A percentile compares a stretch with the other conserved stretches of the same genome.
Conservation (phyloP, 2,888 invertebrate species). For the Diaphora mendica region DNA sequence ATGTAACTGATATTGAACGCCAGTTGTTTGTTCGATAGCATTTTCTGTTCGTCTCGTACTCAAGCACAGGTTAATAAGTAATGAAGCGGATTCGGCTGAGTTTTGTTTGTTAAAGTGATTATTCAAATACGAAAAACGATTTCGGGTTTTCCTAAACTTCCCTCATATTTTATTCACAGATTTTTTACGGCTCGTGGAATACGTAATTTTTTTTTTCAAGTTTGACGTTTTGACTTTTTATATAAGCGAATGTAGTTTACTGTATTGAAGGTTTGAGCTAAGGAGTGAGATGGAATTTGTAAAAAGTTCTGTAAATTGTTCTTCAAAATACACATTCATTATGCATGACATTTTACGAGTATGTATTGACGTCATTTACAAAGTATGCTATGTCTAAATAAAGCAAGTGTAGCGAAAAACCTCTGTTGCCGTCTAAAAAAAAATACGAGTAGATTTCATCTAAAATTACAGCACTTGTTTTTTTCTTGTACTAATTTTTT, state of each 20-base stretch:
- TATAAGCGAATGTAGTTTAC: conserved; percentile 43
- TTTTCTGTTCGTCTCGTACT: conserved; percentile 69
- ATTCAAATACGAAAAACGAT: conserved; percentile 86
- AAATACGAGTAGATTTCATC: conserved; percentile 47
- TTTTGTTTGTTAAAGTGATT: conserved; percentile 86
- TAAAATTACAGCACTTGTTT: conserved; percentile 43
- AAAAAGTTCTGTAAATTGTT: not conserved
- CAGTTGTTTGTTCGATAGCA: conserved; percentile 37
- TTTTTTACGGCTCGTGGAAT: conserved; percentile 80
- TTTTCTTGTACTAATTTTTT: conserved; percentile 29
- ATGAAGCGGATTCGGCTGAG: conserved; percentile 80
- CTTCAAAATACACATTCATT: not conserved
- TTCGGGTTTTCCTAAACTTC: conserved; percentile 82
- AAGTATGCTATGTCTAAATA: conserved; percentile 33
- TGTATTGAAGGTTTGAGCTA: conserved; percentile 35
- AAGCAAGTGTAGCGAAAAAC: conserved; percentile 43
- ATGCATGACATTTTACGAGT: not conserved
- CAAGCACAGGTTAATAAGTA: conserved; percentile 83
- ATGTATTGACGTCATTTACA: not conserved
- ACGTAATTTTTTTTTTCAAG: conserved; percentile 75
- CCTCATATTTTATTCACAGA: conserved; percentile 85
- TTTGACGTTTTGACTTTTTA: conserved; percentile 57
- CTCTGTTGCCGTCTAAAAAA: conserved; percentile 53
- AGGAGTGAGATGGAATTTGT: not conserved
- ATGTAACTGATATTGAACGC: conserved; percentile 21